These are phyloP conservation scores for Brachionus sp. DNA, from an alignment of 1,140 invertebrate species.

Conservation along the genomic window DNA sequence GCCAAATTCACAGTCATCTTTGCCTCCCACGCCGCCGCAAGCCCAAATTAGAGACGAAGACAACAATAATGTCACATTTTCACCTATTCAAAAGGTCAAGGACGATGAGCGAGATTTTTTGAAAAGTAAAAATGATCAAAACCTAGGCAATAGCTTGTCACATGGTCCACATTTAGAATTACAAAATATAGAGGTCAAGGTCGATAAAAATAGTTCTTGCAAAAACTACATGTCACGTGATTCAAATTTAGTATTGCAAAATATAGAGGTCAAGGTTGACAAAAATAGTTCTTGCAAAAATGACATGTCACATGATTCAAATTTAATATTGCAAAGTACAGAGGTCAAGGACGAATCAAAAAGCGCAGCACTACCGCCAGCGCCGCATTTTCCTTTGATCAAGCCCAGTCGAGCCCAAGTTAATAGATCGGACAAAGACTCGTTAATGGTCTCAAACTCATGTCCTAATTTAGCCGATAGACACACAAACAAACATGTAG, in stretches of 20 bases:
- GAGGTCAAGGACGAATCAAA: background rate
- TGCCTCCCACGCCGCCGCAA: background rate
- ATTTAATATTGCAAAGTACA: too few species aligned
- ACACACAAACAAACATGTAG: conserved; percentile 16
- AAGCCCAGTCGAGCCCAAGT: background rate
- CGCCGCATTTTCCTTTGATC: background rate
- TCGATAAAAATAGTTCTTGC: too few species aligned
- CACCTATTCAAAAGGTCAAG: background rate
- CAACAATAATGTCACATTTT: background rate
- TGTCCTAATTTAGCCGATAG: background rate
- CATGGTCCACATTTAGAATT: background rate
- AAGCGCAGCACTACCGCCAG: background rate
- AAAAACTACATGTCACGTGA: too few species aligned
- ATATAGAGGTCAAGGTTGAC: too few species aligned
- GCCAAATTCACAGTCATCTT: background rate
- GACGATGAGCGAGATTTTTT: background rate
- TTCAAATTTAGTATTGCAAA: too few species aligned
- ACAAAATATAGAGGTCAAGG: background rate
- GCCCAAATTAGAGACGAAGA: background rate
- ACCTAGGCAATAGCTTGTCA: background rate
- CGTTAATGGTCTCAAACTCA: background rate
- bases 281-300: too few species aligned
- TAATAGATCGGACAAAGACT: background rate
- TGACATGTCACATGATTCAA: too few species aligned
- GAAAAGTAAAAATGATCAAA: too few species aligned